Evolutionary conservation across 2,888 invertebrate genomes (phyloP), one percentile per base, ranked within the genome.

Genomic region (Nymphalis urticae): DNA sequence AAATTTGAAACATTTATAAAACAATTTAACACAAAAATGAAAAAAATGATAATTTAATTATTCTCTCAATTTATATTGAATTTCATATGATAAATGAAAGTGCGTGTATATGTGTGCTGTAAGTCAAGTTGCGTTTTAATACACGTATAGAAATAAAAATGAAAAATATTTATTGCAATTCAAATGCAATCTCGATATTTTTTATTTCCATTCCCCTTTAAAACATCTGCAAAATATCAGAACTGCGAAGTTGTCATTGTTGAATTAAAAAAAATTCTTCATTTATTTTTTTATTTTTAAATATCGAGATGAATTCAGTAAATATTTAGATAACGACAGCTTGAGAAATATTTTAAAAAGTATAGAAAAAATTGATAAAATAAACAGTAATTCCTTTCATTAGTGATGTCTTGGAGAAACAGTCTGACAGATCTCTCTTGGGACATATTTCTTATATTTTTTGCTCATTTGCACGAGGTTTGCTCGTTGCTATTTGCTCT

Each of bases 341-440:
- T 63, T 36, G 59, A 71, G 64, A 64, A 70, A 68, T 71, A 61
- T 63, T 50, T 61, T n/a, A 17, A 16, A 32, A 32, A 50, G 59
- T 42, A 53, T 61, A 56, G 66, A 66, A 68, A 21, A 68, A 68
- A 65, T 63, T 64, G 66, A n/a, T 42, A 42, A 72, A 66, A 64
- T 32, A 66, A 60, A 69, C 48, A 51, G 70, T 69, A 72, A 70
- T 73, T 72, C 70, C 71, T 73, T 72, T 73, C 73, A 73, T 72
- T 73, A 71, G 73, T 51, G 72, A 66, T 70, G 61, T 69, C 66
- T 58, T 13, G 19, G 36, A 19, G 60, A 62, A 64, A 64, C 58
- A 58, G 51, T 27, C 63, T 62, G 42, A 59, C 66, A 36, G 50
- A 48, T 48, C 51, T 32, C 66, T 64, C 60, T 63, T 50, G 56